These are phyloP conservation scores for Pelecanoides urinatrix DNA, from an alignment of 2,113 vertebrate species.

Conservation along the genomic window DNA sequence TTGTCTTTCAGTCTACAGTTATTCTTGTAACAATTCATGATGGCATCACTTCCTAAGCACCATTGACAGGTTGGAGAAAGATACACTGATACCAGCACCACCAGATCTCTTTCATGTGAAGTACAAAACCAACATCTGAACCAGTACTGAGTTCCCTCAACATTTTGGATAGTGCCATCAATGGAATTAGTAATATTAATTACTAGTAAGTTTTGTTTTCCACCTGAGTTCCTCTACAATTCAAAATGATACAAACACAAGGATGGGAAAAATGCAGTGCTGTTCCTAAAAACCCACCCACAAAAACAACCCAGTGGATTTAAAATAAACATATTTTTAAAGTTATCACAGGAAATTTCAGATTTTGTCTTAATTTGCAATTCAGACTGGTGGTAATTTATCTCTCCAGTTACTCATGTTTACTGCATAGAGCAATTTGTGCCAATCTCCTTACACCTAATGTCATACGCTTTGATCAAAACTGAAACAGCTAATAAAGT, in stretches of 20 bases:
- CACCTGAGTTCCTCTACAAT: not conserved
- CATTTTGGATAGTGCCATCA: not conserved
- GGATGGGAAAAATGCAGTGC: not conserved
- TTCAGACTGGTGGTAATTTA: not conserved
- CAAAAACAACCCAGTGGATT: not conserved
- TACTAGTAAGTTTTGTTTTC: not conserved
- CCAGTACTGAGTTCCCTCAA: not conserved
- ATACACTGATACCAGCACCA: not conserved
- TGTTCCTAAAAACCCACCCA: not conserved
- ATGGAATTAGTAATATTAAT: not conserved
- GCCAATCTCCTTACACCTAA: not conserved
- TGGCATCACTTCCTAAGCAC: not conserved
- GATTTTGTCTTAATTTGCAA: not conserved
- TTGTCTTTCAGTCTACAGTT: not conserved
- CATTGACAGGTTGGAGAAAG: not conserved
- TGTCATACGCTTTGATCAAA: not conserved
- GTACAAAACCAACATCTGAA: not conserved
- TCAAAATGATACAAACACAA: not conserved
- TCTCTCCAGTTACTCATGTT: not conserved
- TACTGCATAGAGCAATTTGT: not conserved
- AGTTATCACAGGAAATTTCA: not conserved
- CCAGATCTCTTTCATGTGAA: not conserved
- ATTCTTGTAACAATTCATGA: not conserved
- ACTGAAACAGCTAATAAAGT: not conserved
- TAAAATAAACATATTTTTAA: not conserved